Evolutionary conservation across 2,797 vertebrate genomes (phyloP).

Genomic region (Vespertilio murinus): DNA sequence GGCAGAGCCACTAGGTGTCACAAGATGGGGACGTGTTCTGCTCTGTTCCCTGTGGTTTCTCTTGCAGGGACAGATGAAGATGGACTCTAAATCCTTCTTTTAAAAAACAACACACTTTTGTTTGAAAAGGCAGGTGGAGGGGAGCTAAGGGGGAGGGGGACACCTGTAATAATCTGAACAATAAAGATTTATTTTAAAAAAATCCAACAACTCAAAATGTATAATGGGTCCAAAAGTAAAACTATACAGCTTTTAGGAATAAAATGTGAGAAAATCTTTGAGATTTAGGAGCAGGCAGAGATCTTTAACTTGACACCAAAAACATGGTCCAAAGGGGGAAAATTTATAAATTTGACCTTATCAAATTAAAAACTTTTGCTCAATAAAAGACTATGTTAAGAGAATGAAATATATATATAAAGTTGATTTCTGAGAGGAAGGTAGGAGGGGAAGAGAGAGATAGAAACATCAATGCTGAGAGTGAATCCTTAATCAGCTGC

Average conservation of each 20-base stretch:
- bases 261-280: background rate
- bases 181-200: background rate
- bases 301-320: slow-evolving; percentile 4
- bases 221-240: background rate
- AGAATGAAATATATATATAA: too few relatives aligned
- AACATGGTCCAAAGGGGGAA: background rate
- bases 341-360: background rate
- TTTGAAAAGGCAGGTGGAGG: background rate
- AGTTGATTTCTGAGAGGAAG: too few relatives aligned
- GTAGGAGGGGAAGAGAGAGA: too few relatives aligned
- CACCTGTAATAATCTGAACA: too few relatives aligned
- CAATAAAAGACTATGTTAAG: background rate
- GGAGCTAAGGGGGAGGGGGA: too few relatives aligned
- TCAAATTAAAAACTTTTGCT: background rate
- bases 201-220: slow-evolving; percentile 23
- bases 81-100: background rate
- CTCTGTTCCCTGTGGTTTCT: background rate
- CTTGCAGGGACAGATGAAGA: background rate
- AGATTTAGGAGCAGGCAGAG: background rate
- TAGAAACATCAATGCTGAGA: too few relatives aligned
- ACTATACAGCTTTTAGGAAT: background rate
- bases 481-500: too few relatives aligned
- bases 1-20: slow-evolving; percentile 82
- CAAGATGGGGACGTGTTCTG: slow-evolving; percentile 60
- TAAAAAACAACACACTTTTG: background rate